Base-by-base conservation (phyloP, 2,113 vertebrate species). In the Coryphaenoides rupestris region DNA sequence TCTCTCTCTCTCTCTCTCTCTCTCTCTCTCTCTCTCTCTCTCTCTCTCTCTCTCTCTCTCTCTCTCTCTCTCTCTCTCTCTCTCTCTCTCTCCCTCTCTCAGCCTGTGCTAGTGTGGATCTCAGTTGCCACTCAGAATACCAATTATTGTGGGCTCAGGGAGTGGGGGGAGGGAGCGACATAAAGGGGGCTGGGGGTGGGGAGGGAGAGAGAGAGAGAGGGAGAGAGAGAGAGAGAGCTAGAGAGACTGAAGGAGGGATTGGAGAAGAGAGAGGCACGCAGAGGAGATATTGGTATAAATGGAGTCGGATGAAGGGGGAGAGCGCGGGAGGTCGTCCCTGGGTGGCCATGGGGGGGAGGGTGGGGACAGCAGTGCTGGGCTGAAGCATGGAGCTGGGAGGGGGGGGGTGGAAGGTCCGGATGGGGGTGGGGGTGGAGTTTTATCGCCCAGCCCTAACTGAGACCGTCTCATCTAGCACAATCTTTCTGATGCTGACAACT, bases 41-140 rank as follows among this genome's bases (percentile, higher is more conserved):
- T 24, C 65, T 65, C 62, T 21, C 60, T 54, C 65, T 72, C 64
- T 19, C 50, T 33, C 16, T 55, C 23, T 55, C 10, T 55, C 50
- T 21, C 22, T 53, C n/a, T 33, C 50, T 33, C n/a, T 40, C 50
- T 40, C 62, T 55, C 24, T 55, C 52, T 45, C 55, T 46, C 53
- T n/a, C 33, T 47, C 40, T 47, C 71, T 69, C 33, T 9, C 77
- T 74, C 65, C 1, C 79, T 81, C 68, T 83, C 78, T 90, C 87
- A 87, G 80, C 33, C 85, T 82, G 78, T 85, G 86, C 88, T 86
- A 89, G 87, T 90, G 90, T 86, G 86, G 89, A 89, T 90, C 88
- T 87, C 88, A 92, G 90, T 87, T 90, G 89, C 90, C 88, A 83
- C 84, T 90, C 82, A 84, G 89, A 90, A 91, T 92, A 91, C 86